Base-by-base conservation (phyloP, 2,888 invertebrate genomes). In the Argynnis bischoffii region DNA sequence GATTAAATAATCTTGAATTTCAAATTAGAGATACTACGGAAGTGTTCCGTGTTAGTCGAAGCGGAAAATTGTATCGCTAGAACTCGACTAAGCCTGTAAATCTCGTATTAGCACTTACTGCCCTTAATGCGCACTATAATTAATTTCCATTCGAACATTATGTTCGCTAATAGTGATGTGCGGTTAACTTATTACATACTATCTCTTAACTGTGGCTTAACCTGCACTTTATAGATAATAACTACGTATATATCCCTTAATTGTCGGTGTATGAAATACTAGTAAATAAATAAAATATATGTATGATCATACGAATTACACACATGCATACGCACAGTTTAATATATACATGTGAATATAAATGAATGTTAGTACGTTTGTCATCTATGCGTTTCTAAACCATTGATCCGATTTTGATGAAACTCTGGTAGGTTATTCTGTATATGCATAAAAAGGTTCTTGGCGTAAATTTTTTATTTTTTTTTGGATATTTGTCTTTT, bases 91-190 rank as follows among this genome's bases (percentile, higher is more conserved):
- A 68, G 64, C 64, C 59, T 59, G 54, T 68, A 68, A 68, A 68
- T 68, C 68, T 64, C 50, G 59, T 64, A 64, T 68, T 68, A 68
- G 64, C 64, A 68, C 64, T 68, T 68, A 68, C 64, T 41, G 55
- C 59, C 64, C 59, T 64, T 64, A 64, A 55, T 68, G 55, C 26
- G 50, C 50, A 60, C 64, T 59, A 55, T 68, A 64, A 69, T 69
- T 60, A 64, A 68, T 68, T 68, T 64, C 64, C 60, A 59, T 51
- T 35, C 14, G 60, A 48, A 60, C 60, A 64, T 64, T 64, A 55
- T 55, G 60, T 55, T 60, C 53, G 66, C 64, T 64, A 64, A 60
- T 64, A 60, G 60, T 55, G 57, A 57, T 55, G 26, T 50, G 51
- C 63, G 50, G 55, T 48, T 69, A 55, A 60, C 46, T 55, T 65